Percentiles rank a stretch among this genome's conserved stretches.
These are phyloP conservation scores for Andrena camellia DNA, from an alignment of 2,888 invertebrate species.

Conservation along the genomic window DNA sequence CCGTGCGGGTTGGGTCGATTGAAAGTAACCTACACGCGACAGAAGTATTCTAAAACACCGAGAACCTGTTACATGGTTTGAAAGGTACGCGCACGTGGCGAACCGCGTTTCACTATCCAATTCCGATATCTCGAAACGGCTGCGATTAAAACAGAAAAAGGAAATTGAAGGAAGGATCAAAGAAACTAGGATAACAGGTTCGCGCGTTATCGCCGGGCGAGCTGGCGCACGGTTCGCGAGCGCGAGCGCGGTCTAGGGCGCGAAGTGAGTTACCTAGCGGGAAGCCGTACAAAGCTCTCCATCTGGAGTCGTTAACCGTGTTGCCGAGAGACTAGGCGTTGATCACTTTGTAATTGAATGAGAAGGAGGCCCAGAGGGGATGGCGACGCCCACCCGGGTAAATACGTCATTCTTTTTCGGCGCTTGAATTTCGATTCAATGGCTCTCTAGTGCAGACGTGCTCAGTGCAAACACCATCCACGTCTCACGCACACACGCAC, in stretches of 20 bases:
- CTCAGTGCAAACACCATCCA: not conserved
- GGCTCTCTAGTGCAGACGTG: not conserved
- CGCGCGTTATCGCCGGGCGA: not conserved
- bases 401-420: constrained; percentile 61
- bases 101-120: not conserved
- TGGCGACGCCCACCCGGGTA: constrained; percentile 18
- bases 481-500: no score
- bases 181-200: constrained; percentile 35
- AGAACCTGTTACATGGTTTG: not conserved
- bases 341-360: constrained; percentile 81
- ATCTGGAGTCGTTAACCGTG: constrained; percentile 79
- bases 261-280: constrained; percentile 59
- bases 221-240: not conserved
- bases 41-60: not conserved
- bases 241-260: not conserved
- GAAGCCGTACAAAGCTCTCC: constrained; percentile 71
- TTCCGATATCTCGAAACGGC: constrained; percentile 2
- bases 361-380: constrained; percentile 55
- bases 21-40: not conserved
- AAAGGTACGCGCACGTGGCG: not conserved
- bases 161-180: not conserved
- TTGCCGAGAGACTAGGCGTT: constrained; percentile 72
- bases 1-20: no score
- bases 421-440: constrained; percentile 72
- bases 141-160: not conserved